Percentiles rank a stretch among this genome's conserved stretches.
phyloP scores from a whole-genome alignment of 2,113 vertebrate genomes.

The Carettochelys insculpta region DNA sequence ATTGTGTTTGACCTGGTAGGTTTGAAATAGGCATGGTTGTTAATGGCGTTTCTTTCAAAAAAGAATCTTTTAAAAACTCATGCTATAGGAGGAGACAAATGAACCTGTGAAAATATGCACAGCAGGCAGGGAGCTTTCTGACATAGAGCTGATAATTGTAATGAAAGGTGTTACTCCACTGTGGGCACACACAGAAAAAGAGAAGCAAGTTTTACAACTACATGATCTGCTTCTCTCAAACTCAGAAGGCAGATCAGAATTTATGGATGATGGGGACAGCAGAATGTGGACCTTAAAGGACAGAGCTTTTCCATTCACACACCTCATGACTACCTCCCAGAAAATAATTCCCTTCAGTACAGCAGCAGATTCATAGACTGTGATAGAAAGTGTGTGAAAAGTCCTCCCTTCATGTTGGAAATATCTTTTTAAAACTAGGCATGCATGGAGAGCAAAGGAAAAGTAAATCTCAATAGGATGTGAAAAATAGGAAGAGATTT shows the following conservation, averaged over 20 bases:
- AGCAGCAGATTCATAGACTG: slow-evolving; percentile 21
- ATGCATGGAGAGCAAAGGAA: neutral
- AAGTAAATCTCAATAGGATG: slow-evolving; percentile 14
- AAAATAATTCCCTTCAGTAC: slow-evolving; percentile 31
- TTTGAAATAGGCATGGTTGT: slow-evolving; percentile 71
- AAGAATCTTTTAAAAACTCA: slow-evolving; percentile 64
- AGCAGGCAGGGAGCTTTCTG: slow-evolving; percentile 55
- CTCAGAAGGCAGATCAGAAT: slow-evolving; percentile 54
- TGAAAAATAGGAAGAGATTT: neutral
- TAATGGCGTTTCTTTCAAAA: slow-evolving; percentile 58
- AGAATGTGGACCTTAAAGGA: slow-evolving; percentile 57
- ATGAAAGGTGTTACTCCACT: slow-evolving; percentile 75
- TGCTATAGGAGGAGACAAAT: slow-evolving; percentile 63
- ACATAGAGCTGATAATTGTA: slow-evolving; percentile 65
- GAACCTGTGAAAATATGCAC: slow-evolving; percentile 69
- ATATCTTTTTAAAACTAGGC: neutral
- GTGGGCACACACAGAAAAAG: slow-evolving; percentile 43
- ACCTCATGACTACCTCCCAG: slow-evolving; percentile 30
- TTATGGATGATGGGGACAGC: slow-evolving; percentile 32
- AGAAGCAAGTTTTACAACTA: slow-evolving; percentile 53
- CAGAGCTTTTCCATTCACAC: slow-evolving; percentile 63
- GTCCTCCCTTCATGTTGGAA: neutral
- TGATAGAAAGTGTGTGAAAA: slow-evolving; percentile 17
- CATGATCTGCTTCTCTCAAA: slow-evolving; percentile 49
- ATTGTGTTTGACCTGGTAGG: slow-evolving; percentile 63